Evolutionary conservation across 2,888 invertebrate species (phyloP).

Genomic region (Argyresthia goedartella): DNA sequence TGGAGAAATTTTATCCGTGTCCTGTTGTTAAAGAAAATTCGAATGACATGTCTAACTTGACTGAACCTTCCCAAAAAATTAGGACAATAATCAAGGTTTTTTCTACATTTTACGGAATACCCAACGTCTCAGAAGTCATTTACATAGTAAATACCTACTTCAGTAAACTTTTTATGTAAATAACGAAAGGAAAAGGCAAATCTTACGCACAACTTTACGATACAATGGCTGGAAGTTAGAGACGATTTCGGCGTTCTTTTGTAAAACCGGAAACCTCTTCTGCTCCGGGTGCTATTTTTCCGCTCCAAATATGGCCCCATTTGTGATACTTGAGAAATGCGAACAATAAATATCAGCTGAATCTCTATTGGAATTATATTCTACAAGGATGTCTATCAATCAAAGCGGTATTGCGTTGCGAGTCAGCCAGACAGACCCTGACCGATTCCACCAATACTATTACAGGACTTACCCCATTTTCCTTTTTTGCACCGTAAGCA

Average conservation of each 20-base stretch:
- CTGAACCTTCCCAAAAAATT: background rate
- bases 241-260: constrained; percentile 29
- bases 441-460: background rate
- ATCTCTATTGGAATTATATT: too few relatives aligned
- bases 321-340: too few relatives aligned
- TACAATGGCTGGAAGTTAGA: constrained; percentile 61
- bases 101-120: background rate
- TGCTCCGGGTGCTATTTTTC: background rate
- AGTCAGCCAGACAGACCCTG: too few relatives aligned
- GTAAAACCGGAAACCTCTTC: background rate
- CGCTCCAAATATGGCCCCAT: too few relatives aligned
- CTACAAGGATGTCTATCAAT: too few relatives aligned
- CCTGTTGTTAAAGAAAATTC: background rate
- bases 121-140: constrained; percentile 37
- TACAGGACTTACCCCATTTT: constrained; percentile 23
- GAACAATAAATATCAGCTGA: too few relatives aligned
- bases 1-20: too few relatives aligned
- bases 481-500: constrained; percentile 59
- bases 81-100: constrained; percentile 1
- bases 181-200: constrained; percentile 48
- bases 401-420: too few relatives aligned
- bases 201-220: constrained; percentile 63
- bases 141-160: constrained; percentile 43
- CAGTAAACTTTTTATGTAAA: constrained; percentile 58
- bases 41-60: too few relatives aligned